Evolutionary conservation across 2,888 invertebrate species (phyloP), one percentile per base, ranked within the genome.

Genomic region (Blera fallax): DNA sequence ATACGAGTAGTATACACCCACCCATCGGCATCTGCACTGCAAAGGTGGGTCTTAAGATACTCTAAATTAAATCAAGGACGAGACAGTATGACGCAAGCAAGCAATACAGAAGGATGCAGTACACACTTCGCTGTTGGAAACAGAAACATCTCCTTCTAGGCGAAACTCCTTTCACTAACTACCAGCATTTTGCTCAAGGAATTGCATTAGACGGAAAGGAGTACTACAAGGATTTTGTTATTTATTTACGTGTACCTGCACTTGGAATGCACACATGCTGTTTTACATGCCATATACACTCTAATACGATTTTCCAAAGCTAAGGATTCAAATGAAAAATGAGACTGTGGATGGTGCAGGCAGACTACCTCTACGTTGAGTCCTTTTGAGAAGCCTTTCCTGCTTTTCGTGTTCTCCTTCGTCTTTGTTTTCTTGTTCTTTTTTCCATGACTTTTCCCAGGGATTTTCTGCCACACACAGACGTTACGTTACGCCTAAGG

Each of bases 1-100:
- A 34, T 34, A n/a, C 5, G 8, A 43, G n/a, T n/a, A n/a, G n/a
- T n/a, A 11, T 7, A 64, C 24, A 52, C 52, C 29, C 11, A 43
- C 18, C 14, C 18, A 43, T 7, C 16, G 1, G 5, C 3, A 16
- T 4, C 16, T 16, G 2, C 43, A 2, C 10, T 69, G 14, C 29
- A 43, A 48, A 50, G 32, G n/a, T 18, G 27, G 48, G 74, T 74
- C 79, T 85, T 80, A 48, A 76, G 76, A 67, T 80, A 60, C 76
- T 65, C 76, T 70, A 85, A 85, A 85, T 85, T 85, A 85, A 85
- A 85, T 85, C 84, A 85, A 85, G 80, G 84, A 85, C 84, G 80
- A 85, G 80, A 85, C 80, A 76, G 37, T 64, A 27, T 65, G 78
- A 78, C 54, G 60, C 60, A 54, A 65, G 60, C 43, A 78, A 77